These are phyloP conservation scores for Holothuria leucospilota DNA, from an alignment of 53 echinoderm and acorn worm species.

Conservation along the genomic window DNA sequence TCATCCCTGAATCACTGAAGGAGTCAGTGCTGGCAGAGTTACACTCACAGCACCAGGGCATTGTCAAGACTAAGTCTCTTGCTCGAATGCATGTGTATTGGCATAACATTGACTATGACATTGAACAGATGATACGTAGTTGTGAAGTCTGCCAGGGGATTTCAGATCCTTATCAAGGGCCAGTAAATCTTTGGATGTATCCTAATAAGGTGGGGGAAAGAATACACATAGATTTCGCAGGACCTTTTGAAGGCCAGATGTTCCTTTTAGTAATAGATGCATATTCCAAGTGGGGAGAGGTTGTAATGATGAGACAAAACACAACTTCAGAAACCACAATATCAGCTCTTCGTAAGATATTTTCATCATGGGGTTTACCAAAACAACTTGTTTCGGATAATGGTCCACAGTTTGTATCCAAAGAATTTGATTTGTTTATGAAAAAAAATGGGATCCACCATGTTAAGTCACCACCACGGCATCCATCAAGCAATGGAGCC, in stretches of 20 bases:
- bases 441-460: constrained; percentile 42
- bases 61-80: constrained; percentile 42
- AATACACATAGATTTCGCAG: constrained; percentile 55
- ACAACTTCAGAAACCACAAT: constrained; percentile 52
- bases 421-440: constrained; percentile 9
- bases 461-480: constrained; percentile 26
- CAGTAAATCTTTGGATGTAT: constrained; percentile 17
- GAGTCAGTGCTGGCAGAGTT: neutral
- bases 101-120: constrained; percentile 31
- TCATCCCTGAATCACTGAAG: constrained; percentile 10
- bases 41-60: constrained; percentile 29
- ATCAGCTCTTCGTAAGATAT: constrained; percentile 14
- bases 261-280: constrained; percentile 70
- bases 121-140: constrained; percentile 26
- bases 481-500: constrained; percentile 35
- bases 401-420: constrained; percentile 26
- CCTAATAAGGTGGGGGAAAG: neutral
- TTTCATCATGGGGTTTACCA: constrained; percentile 39
- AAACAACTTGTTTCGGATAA: constrained; percentile 44
- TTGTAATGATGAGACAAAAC: constrained; percentile 51
- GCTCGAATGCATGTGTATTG: constrained; percentile 50
- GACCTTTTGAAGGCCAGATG: constrained; percentile 55
- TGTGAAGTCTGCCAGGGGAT: constrained; percentile 19
- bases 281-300: constrained; percentile 71
- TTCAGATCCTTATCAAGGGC: constrained; percentile 32